Evolutionary conservation across 1,140 invertebrate genomes (phyloP), one percentile per base, ranked within the genome.

Genomic region (Brachystomella parvula): DNA sequence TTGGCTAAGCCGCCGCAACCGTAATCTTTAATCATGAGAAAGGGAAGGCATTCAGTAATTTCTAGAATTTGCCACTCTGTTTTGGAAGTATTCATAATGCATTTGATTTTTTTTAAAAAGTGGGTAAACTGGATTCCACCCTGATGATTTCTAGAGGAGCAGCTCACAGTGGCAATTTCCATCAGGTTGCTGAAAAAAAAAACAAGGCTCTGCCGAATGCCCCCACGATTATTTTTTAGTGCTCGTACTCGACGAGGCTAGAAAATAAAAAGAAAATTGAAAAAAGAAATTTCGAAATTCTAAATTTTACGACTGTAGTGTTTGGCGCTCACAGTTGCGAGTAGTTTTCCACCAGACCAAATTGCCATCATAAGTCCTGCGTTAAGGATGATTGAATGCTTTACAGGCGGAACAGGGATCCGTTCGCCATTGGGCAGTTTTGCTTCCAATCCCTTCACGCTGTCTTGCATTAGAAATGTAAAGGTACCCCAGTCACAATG

Each of bases 401-500:
- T 47, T 0, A 71, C 24, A 3, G 69, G 69, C 3, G 57, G 15
- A 2, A 61, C 69, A 9, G n/a, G 32, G 21, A 67, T 32, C 69
- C 69, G 67, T 49, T 67, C 59, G 1, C 65, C 63, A 24, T 33
- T 21, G 17, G 53, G 17, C 33, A 21, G 29, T 19, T 66, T 63
- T 0, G 63, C 68, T 29, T 68, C 66, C 0, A 68, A 29, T 0
- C 66, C 66, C 24, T 62, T 62, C 33, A 47, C 57, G 56, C 60
- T 60, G 39, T 68, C 66, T 32, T 69, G 67, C 9, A 65, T 28
- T 0, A 69, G 59, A 15, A 69, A 30, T 3, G 67, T 65, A n/a
- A 69, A 57, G 2, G 67, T 53, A 2, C 63, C 67, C 63, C 63
- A 65, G 24, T 69, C 67, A n/a, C 28, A 49, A 28, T 69, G 67